These are phyloP conservation scores for Leptopilina syphax DNA, from an alignment of 2,888 invertebrate species.

Conservation along the genomic window DNA sequence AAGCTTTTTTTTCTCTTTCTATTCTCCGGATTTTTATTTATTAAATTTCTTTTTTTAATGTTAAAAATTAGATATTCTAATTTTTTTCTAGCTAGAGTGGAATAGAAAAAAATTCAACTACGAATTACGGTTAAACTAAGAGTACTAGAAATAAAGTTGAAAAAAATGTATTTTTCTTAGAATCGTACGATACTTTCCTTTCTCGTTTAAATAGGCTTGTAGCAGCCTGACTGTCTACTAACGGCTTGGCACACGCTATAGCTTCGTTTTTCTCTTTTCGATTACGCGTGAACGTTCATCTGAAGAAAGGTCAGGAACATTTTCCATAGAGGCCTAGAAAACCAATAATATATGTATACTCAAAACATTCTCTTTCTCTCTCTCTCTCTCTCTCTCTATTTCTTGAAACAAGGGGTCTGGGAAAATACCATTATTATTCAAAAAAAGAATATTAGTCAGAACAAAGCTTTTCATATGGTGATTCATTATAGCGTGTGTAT, in stretches of 20 bases:
- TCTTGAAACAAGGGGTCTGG: conserved; percentile 28
- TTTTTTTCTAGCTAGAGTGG: background rate
- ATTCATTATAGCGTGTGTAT: conserved; percentile 6
- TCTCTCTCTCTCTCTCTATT: background rate
- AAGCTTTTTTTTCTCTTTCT: background rate
- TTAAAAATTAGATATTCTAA: conserved; percentile 2
- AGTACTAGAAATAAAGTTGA: conserved; percentile 9
- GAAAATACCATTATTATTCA: conserved; percentile 24
- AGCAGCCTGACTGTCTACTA: conserved; percentile 29
- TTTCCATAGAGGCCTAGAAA: conserved; percentile 27
- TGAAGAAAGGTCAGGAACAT: conserved; percentile 32
- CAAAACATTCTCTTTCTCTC: background rate
- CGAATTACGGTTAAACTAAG: background rate
- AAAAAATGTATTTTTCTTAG: background rate
- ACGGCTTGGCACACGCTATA: conserved; percentile 30
- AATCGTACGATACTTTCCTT: conserved; percentile 22
- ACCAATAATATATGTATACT: background rate
- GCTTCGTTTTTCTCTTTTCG: conserved; percentile 28
- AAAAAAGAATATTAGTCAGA: conserved; percentile 1
- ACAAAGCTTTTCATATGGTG: conserved; percentile 24
- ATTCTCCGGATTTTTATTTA: background rate
- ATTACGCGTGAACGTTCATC: conserved; percentile 31
- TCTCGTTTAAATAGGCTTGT: conserved; percentile 29
- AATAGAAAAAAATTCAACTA: background rate
- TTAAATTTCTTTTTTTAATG: background rate